Evolutionary conservation across 2,113 vertebrate genomes (phyloP).

Genomic region (Lampris incognitus): DNA sequence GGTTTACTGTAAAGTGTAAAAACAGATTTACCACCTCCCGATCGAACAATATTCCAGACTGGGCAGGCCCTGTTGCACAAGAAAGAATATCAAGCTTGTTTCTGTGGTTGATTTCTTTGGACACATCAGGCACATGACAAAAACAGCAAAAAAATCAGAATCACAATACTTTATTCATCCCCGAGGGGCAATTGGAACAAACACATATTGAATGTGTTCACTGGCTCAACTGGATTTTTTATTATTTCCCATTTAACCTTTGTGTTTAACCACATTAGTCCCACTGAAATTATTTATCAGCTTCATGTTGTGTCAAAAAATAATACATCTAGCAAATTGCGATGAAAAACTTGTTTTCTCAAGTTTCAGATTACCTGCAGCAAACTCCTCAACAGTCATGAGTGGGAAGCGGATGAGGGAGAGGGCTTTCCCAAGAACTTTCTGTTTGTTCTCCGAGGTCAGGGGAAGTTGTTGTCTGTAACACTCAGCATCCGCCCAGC

Average conservation of each 20-base stretch:
- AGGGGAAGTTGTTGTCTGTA: conserved; percentile 91
- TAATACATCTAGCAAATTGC: not conserved
- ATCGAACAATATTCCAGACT: conserved; percentile 94
- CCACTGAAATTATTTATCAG: no score
- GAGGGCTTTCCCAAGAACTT: conserved; percentile 93
- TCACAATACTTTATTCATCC: no score
- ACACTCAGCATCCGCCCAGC: conserved; percentile 96
- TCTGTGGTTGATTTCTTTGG: conserved; percentile 67
- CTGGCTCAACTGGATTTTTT: not conserved
- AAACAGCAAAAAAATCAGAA: not conserved
- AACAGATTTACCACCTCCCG: conserved; percentile 96
- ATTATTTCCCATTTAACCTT: no score
- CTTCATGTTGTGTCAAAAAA: no score
- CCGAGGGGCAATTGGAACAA: not conserved
- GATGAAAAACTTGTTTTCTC: not conserved
- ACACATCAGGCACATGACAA: conserved; percentile 59
- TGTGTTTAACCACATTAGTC: no score
- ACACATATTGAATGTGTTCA: conserved; percentile 28
- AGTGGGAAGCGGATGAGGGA: conserved; percentile 93
- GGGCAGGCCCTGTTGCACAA: conserved; percentile 91
- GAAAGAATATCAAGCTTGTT: conserved; percentile 81
- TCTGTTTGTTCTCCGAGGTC: conserved; percentile 91
- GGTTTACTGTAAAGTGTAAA: conserved; percentile 96
- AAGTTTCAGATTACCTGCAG: conserved; percentile 85
- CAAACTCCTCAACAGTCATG: conserved; percentile 96